Evolutionary conservation across 2,113 vertebrate species (phyloP).

Genomic region (Istiophorus platypterus): DNA sequence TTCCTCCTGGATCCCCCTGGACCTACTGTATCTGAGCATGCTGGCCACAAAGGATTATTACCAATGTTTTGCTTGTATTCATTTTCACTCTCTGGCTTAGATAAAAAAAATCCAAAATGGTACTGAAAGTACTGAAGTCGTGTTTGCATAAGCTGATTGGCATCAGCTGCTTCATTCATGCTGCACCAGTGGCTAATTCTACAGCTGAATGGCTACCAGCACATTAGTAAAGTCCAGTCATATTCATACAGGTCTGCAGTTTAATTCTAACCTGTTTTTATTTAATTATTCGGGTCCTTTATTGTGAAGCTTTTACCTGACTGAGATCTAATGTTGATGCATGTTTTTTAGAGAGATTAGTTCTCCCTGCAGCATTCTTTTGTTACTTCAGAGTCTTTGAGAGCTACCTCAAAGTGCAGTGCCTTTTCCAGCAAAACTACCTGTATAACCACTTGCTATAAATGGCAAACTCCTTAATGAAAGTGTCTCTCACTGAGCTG

Average conservation of each 20-base stretch:
- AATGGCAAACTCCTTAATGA: slow-evolving; percentile 1
- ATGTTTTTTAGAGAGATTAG: neutral
- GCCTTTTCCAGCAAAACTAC: neutral
- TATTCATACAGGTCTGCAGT: neutral
- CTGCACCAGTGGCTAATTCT: neutral
- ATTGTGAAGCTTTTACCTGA: neutral
- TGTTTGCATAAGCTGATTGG: neutral
- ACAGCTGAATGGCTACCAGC: neutral
- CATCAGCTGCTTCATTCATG: neutral
- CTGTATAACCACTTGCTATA: neutral
- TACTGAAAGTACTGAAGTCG: neutral
- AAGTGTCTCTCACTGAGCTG: neutral
- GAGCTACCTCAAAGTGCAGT: neutral
- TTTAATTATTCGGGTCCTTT: neutral
- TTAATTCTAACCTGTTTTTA: neutral
- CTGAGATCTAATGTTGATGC: neutral
- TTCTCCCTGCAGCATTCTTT: neutral
- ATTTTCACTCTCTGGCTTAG: neutral
- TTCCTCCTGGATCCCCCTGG: neutral
- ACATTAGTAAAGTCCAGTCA: neutral
- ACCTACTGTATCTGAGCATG: neutral
- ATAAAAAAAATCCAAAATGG: neutral
- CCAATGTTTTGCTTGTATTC: neutral
- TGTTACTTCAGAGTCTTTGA: neutral
- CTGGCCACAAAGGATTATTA: neutral